Evolutionary conservation across 2,888 invertebrate genomes (phyloP).

Genomic region (Cantharis nigra): DNA sequence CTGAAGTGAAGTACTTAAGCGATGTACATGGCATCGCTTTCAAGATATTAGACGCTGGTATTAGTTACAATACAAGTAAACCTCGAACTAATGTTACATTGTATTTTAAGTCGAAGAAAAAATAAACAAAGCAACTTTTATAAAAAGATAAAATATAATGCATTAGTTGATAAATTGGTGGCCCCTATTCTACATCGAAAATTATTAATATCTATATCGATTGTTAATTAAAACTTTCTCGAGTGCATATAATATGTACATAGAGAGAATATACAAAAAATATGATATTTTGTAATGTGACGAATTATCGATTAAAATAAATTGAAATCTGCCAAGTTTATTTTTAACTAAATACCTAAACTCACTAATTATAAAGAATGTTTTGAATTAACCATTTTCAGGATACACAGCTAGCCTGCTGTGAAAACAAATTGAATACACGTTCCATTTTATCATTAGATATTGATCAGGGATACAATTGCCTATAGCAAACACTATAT

Average conservation of each 20-base stretch:
- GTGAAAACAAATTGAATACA: neutral
- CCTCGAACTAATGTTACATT: neutral
- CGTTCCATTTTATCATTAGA: neutral
- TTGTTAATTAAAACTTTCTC: neutral
- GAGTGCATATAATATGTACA: too few species aligned
- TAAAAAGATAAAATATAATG: neutral
- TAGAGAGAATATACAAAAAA: too few species aligned
- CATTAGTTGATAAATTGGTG: neutral
- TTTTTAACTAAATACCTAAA: neutral
- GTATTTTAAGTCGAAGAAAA: neutral
- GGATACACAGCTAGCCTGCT: neutral
- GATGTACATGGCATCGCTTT: constrained; percentile 15
- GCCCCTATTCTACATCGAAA: neutral
- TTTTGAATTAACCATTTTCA: neutral
- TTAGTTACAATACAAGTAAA: constrained; percentile 2
- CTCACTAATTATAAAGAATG: neutral
- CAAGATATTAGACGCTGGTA: constrained; percentile 6
- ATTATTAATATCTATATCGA: neutral
- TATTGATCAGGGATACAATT: neutral
- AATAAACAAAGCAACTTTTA: neutral
- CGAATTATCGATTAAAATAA: neutral
- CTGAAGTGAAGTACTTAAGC: constrained; percentile 3
- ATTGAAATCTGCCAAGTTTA: neutral
- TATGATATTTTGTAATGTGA: neutral
- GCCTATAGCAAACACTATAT: neutral